phyloP scores from a whole-genome alignment of 2,888 invertebrate genomes.

The Chaitophorus viminalis region DNA sequence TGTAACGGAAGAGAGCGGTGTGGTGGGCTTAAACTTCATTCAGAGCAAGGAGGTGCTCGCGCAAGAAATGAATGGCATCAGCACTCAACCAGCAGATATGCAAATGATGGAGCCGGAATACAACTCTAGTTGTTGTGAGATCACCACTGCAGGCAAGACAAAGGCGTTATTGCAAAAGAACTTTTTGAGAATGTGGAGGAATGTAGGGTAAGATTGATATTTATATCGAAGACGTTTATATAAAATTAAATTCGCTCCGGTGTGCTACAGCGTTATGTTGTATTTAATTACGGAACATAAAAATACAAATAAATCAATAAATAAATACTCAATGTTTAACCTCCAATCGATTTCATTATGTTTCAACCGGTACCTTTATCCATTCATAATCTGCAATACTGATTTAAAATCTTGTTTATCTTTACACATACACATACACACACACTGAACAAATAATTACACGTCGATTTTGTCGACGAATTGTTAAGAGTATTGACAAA shows the following conservation, averaged over 20 bases:
- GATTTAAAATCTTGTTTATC: no score
- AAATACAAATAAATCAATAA: neutral
- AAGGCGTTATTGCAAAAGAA: conserved; percentile 87
- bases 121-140: conserved; percentile 72
- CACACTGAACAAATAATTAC: neutral
- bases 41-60: conserved; percentile 90
- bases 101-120: conserved; percentile 66
- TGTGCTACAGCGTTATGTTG: no score
- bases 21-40: conserved; percentile 88
- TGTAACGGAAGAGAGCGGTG: conserved; percentile 86
- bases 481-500: neutral
- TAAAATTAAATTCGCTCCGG: no score
- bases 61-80: conserved; percentile 72
- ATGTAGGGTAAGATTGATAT: conserved; percentile 78
- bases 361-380: no score
- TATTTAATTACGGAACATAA: no score
- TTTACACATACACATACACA: no score
- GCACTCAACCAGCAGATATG: conserved; percentile 67
- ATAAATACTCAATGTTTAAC: no score
- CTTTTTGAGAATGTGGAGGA: conserved; percentile 90
- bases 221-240: no score
- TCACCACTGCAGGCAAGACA: conserved; percentile 86
- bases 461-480: neutral
- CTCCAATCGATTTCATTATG: no score
- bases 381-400: no score